Evolutionary conservation across 2,797 vertebrate genomes (phyloP).

Genomic region (Anableps anableps): DNA sequence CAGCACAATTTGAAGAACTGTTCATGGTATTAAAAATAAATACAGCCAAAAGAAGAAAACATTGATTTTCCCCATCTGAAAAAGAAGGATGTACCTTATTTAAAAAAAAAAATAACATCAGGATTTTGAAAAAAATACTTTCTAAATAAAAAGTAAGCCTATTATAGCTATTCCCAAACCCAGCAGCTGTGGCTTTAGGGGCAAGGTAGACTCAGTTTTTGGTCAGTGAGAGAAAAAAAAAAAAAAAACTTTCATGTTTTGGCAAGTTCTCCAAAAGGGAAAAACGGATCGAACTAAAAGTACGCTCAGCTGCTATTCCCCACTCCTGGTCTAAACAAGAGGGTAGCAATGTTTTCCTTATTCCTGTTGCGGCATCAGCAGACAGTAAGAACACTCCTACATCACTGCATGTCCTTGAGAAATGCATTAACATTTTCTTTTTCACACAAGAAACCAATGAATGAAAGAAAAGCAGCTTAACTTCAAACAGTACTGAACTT

Average conservation of each 20-base stretch:
- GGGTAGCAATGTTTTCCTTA: not conserved
- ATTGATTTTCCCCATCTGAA: not conserved
- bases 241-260: not conserved
- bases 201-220: not conserved
- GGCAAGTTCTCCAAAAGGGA: not conserved
- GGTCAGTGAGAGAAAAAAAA: not conserved
- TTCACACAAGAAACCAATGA: conserved; percentile 13
- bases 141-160: not conserved
- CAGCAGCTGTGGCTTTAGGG: not conserved
- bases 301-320: not conserved
- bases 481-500: not conserved
- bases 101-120: too few species aligned
- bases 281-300: conserved; percentile 9
- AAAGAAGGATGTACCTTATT: not conserved
- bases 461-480: conserved; percentile 15
- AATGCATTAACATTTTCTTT: conserved; percentile 11
- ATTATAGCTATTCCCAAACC: not conserved
- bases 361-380: conserved; percentile 2
- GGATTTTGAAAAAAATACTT: not conserved
- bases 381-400: not conserved
- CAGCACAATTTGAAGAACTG: not conserved
- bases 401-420: conserved; percentile 23
- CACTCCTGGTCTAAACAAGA: conserved; percentile 9
- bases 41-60: not conserved
- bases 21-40: not conserved